These are phyloP conservation scores for Anorthoa munda DNA, from an alignment of 2,888 invertebrate species.

Conservation along the genomic window DNA sequence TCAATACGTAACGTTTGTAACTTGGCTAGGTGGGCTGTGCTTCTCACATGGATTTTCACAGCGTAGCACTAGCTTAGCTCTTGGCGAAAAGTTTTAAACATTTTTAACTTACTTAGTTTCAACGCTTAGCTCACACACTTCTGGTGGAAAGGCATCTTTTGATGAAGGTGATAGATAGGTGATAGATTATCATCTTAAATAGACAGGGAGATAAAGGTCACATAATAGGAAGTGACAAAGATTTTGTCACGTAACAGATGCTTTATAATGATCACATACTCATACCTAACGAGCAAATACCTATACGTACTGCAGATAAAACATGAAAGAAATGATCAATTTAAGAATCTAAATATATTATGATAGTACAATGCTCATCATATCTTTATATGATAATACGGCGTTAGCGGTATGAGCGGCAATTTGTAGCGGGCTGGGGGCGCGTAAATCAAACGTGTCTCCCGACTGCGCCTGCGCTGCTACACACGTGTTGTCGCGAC, in stretches of 20 bases:
- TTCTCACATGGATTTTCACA: too few relatives aligned
- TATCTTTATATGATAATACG: slow-evolving; percentile 68
- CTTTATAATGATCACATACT: background rate
- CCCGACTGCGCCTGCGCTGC: slow-evolving; percentile 69
- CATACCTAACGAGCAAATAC: background rate
- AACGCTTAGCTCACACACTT: background rate
- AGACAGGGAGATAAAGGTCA: background rate
- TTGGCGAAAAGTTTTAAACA: background rate
- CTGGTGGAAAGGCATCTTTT: background rate
- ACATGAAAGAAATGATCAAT: background rate
- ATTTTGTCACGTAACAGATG: background rate
- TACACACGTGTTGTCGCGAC: slow-evolving; percentile 78
- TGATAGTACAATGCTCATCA: slow-evolving; percentile 33
- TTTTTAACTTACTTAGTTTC: background rate
- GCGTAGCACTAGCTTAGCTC: too few relatives aligned
- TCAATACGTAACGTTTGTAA: too few relatives aligned
- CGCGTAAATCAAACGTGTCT: slow-evolving; percentile 85
- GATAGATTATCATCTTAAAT: too few relatives aligned
- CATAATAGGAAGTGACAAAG: background rate
- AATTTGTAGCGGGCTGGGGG: slow-evolving; percentile 80
- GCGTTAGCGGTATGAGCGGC: slow-evolving; percentile 76
- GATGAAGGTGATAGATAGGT: too few relatives aligned
- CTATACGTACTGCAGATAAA: background rate
- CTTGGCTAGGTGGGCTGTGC: too few relatives aligned
- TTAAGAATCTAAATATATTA: background rate